Conservation (phyloP, 2,113 vertebrate species). For the Petrocephalus zakoni region DNA sequence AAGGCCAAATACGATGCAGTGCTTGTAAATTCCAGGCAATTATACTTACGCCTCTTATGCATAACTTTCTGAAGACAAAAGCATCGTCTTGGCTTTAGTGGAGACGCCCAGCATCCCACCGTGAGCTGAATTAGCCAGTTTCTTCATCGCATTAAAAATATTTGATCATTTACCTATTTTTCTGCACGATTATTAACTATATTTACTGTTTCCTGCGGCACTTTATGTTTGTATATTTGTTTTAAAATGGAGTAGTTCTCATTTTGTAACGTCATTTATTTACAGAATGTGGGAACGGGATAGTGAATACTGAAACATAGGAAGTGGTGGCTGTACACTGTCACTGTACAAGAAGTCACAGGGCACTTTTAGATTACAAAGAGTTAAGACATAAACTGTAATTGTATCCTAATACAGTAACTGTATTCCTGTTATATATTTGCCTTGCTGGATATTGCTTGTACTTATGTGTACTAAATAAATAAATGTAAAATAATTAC, state of each 20-base stretch:
- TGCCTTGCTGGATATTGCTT: neutral
- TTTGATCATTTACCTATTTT: neutral
- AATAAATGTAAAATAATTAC: neutral
- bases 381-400: neutral
- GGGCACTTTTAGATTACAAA: neutral
- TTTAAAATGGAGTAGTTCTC: neutral
- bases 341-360: neutral
- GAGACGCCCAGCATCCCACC: neutral
- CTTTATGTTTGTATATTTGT: neutral
- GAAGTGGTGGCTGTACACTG: neutral
- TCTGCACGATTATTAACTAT: neutral
- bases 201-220: neutral
- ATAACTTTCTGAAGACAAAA: neutral
- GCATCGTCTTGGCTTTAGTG: neutral
- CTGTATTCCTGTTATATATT: neutral
- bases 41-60: neutral
- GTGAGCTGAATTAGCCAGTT: neutral
- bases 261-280: neutral
- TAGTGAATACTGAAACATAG: neutral
- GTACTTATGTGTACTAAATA: neutral
- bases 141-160: neutral
- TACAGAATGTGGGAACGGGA: neutral
- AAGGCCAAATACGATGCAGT: neutral
- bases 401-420: neutral
- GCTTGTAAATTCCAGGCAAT: neutral